Conservation (phyloP, 2,113 vertebrate species). For the Centropus unirufus region DNA sequence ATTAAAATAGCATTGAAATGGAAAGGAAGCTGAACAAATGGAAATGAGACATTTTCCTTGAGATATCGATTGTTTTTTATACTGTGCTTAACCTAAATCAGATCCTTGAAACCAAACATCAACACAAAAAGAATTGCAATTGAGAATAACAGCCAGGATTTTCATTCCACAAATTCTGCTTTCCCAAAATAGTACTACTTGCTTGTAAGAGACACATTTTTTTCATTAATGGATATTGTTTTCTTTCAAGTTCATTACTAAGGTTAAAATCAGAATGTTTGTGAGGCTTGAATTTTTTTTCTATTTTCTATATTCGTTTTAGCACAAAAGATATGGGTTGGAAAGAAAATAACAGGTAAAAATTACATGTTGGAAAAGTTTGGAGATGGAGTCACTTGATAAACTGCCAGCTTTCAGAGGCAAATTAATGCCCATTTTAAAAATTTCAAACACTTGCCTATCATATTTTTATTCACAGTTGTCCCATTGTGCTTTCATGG, state of each 20-base stretch:
- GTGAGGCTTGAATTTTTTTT: not conserved
- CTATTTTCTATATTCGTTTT: slow-evolving; percentile 32
- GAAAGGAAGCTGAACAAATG: slow-evolving; percentile 49
- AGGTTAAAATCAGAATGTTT: slow-evolving; percentile 48
- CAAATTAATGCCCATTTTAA: slow-evolving; percentile 7
- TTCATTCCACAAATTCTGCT: not conserved
- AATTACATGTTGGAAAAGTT: not conserved
- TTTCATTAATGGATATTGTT: slow-evolving; percentile 50
- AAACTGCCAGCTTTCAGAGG: not conserved
- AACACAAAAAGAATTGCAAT: not conserved
- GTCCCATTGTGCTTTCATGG: not conserved
- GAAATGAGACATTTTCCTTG: slow-evolving; percentile 44
- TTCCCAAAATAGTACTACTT: slow-evolving; percentile 19
- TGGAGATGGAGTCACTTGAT: not conserved
- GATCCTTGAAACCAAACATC: slow-evolving; percentile 29
- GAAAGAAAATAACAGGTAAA: slow-evolving; percentile 29
- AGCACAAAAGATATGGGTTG: not conserved
- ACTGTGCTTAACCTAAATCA: slow-evolving; percentile 36
- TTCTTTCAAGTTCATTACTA: slow-evolving; percentile 50
- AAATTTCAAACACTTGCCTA: not conserved
- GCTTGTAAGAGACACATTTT: slow-evolving; percentile 20
- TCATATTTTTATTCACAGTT: not conserved
- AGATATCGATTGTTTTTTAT: slow-evolving; percentile 55
- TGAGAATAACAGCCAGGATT: slow-evolving; percentile 20
- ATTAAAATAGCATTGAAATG: slow-evolving; percentile 56